Percentiles rank a stretch among this genome's conserved stretches.
Conservation (phyloP, 2,113 vertebrate genomes). For the Thalassoma bifasciatum region DNA sequence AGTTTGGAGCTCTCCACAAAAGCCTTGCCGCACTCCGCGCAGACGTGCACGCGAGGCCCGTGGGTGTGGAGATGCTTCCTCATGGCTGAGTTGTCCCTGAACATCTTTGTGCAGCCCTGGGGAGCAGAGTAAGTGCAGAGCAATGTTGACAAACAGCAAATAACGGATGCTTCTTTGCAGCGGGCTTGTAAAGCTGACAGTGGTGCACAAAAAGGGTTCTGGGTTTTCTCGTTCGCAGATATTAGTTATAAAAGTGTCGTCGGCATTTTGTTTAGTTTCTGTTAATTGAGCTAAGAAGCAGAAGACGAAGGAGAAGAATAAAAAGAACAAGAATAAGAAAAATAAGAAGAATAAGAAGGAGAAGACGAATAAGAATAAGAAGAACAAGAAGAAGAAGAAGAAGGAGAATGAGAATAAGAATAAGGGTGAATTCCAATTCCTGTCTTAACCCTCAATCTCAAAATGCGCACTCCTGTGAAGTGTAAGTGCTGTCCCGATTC, state of each 20-base stretch:
- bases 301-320: no score
- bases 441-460: no score
- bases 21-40: constrained; percentile 97
- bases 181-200: background rate
- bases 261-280: background rate
- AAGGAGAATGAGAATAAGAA: no score
- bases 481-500: no score
- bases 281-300: background rate
- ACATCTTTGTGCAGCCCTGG: constrained; percentile 99
- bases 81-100: constrained; percentile 99
- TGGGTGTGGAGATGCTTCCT: constrained; percentile 99
- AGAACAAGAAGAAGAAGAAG: no score
- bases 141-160: background rate
- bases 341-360: no score
- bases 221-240: background rate
- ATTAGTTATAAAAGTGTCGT: background rate
- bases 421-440: no score
- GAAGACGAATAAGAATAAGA: no score
- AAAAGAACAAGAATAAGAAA: no score
- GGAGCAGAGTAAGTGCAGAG: background rate
- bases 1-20: constrained; percentile 99
- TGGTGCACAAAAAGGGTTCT: background rate
- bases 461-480: no score
- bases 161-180: background rate
- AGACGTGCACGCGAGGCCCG: constrained; percentile 96